phyloP scores from a whole-genome alignment of 1,140 invertebrate species.

The Homarus americanus region DNA sequence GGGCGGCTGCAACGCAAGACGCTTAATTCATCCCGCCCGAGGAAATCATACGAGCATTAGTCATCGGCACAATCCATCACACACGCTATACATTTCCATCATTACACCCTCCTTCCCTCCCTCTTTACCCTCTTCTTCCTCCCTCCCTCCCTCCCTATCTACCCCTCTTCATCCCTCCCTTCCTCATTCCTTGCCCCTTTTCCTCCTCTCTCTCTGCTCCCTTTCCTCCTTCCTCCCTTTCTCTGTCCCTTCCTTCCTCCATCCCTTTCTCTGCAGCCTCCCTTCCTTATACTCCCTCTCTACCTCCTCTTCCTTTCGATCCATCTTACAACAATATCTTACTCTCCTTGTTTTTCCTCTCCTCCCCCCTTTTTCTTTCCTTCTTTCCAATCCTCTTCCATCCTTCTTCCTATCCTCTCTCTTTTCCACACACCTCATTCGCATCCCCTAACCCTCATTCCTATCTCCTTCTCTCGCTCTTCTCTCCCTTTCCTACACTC shows the following conservation, averaged over 20 bases:
- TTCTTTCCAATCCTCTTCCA: not conserved
- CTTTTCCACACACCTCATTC: too few relatives aligned
- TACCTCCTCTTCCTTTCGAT: not conserved
- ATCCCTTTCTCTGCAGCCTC: not conserved
- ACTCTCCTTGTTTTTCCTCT: not conserved
- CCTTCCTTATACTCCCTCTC: not conserved
- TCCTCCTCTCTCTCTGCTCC: not conserved
- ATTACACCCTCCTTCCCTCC: slow-evolving; percentile 1
- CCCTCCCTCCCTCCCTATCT: not conserved
- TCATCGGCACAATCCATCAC: slow-evolving; percentile 54
- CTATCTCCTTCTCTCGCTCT: too few relatives aligned
- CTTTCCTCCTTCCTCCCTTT: not conserved
- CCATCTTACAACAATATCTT: not conserved
- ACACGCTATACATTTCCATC: slow-evolving; percentile 50
- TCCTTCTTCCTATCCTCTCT: too few relatives aligned
- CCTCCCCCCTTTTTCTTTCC: not conserved
- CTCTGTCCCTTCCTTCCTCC: not conserved
- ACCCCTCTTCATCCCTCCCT: not conserved
- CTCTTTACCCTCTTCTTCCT: not conserved
- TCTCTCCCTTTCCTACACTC: too few relatives aligned
- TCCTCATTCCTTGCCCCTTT: not conserved
- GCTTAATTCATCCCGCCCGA: slow-evolving; percentile 52
- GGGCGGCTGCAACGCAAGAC: slow-evolving; percentile 22
- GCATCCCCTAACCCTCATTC: too few relatives aligned
- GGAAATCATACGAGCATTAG: slow-evolving; percentile 62